These are phyloP conservation scores for Xestoiulus laeticollis DNA, from an alignment of 2,888 invertebrate species.

Conservation along the genomic window DNA sequence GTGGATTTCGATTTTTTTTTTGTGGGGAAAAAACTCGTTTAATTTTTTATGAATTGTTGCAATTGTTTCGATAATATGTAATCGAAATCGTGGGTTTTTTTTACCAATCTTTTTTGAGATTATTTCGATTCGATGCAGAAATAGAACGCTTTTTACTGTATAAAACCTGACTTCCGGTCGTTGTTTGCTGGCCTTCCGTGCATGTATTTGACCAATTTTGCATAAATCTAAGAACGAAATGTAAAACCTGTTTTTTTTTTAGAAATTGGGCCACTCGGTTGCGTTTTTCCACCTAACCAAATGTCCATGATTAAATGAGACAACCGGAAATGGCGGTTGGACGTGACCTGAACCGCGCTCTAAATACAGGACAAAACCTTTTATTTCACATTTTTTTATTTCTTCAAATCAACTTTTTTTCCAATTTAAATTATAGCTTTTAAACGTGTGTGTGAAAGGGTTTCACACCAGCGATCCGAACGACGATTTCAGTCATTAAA, in stretches of 20 bases:
- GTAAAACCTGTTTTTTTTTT: background rate
- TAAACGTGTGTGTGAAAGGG: background rate
- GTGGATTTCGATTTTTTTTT: no score
- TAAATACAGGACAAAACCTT: conserved; percentile 49
- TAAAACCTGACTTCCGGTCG: background rate
- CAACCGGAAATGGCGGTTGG: background rate
- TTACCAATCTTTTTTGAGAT: no score
- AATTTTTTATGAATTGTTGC: no score
- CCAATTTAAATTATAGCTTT: background rate
- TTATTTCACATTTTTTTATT: background rate
- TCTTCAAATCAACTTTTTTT: background rate
- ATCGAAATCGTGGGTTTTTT: no score
- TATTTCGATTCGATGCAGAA: no score
- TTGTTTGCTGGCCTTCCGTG: background rate
- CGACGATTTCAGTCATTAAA: conserved; percentile 11
- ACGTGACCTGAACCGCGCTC: conserved; percentile 48
- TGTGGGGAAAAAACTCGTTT: no score
- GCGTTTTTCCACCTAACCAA: background rate
- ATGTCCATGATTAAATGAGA: background rate
- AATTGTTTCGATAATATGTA: no score
- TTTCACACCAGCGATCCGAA: background rate
- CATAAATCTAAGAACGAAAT: background rate
- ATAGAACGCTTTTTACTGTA: background rate
- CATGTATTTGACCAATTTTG: background rate
- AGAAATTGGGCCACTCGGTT: conserved; percentile 25